Base-by-base conservation (phyloP, 2,113 vertebrate species). In the Eubucco bourcierii region DNA sequence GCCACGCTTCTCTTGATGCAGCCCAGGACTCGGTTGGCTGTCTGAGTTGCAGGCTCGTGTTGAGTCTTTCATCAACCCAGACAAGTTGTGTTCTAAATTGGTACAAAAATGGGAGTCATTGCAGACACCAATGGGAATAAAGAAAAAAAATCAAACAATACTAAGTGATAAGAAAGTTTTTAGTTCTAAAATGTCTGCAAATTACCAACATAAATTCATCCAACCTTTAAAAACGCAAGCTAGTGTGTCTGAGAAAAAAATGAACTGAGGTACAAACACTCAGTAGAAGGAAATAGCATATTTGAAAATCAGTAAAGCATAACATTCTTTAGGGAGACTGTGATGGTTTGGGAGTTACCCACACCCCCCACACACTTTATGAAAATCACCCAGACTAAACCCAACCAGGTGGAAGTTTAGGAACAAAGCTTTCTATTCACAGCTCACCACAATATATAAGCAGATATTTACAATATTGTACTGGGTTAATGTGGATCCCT, bases 181-280 rank as follows among this genome's bases (percentile, higher is more conserved):
- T 84, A 79, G 65, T 91, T 77, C 73, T 90, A 90, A 86, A 55
- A 67, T 79, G 37, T 74, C 59, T 91, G 33, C 37, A 82, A 56
- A 34, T 81, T 76, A 58, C 7, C 71, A 80, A 85, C 10, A 92
- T 21, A 80, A 81, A 84, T 81, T 79, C 7, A 67, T 58, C 74
- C 66, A 88, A 5, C 41, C 74, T 90, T 88, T 90, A 27, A 82
- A 94, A 94, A 81, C 46, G 37, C 18, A 89, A 76, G 34, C 16
- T 95, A 87, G 86, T 61, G 19, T 50, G 37, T 34, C 33, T 86
- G 20, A 78, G 31, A 68, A 71, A 93, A 93, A 95, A 91, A 82
- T 41, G 76, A 72, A 92, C 37, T 94, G 55, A 75, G 24, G 64
- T 46, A 33, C 6, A 92, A 91, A 15, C 64, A 64, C 58, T 77